phyloP scores from a whole-genome alignment of 2,113 vertebrate genomes.

The Myodes glareolus region DNA sequence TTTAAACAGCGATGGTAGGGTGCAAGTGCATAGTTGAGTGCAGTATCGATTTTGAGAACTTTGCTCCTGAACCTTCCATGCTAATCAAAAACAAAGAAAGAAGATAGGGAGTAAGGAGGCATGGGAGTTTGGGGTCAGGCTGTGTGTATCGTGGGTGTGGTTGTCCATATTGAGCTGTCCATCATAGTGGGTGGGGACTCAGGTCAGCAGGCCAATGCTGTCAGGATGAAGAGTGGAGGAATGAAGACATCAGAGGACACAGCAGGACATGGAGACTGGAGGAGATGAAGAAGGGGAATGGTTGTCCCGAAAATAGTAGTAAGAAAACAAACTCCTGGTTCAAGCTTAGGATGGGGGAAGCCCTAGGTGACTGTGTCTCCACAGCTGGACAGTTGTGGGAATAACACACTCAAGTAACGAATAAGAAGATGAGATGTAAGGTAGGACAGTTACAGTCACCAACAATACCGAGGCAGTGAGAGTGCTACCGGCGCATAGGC shows the following conservation, averaged over 20 bases:
- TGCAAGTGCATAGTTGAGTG: neutral
- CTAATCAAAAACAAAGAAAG: neutral
- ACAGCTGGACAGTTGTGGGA: neutral
- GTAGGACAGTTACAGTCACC: neutral
- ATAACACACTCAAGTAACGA: neutral
- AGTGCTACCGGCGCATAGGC: neutral
- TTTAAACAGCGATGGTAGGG: neutral
- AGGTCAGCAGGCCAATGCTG: neutral
- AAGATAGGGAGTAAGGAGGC: neutral
- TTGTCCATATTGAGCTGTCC: neutral
- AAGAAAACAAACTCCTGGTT: neutral
- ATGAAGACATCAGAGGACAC: neutral
- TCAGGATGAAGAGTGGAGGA: neutral
- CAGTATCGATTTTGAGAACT: neutral
- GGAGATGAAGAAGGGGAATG: neutral
- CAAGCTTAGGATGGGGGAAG: neutral
- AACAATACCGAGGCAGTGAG: neutral
- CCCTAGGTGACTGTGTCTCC: neutral
- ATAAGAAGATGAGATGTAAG: neutral
- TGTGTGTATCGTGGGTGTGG: neutral
- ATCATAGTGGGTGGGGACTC: neutral
- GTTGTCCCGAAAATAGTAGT: neutral
- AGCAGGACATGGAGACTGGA: neutral
- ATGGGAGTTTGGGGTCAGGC: neutral
- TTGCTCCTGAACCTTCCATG: neutral